A percentile compares a stretch with the other conserved stretches of the same genome.
Evolutionary conservation across 92 coral and sea anemone species (phyloP).

Genomic region (Parazoanthus atlanticus): DNA sequence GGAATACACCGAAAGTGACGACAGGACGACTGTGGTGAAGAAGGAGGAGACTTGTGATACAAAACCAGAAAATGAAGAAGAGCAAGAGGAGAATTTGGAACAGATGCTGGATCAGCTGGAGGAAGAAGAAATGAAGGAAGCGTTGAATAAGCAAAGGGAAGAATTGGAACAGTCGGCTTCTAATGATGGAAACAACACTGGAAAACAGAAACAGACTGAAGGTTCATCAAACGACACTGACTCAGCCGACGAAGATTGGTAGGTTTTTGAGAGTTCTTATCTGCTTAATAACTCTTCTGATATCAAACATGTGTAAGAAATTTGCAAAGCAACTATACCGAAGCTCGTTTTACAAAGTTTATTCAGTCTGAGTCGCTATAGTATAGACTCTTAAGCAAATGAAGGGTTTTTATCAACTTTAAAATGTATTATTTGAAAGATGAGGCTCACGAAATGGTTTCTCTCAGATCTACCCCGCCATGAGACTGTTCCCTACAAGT

Average conservation of each 20-base stretch:
- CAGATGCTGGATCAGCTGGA: not conserved
- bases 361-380: too few species aligned
- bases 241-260: not conserved
- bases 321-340: too few species aligned
- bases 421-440: too few species aligned
- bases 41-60: not conserved
- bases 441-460: too few species aligned
- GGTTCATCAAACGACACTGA: not conserved
- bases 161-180: not conserved
- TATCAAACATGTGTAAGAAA: too few species aligned
- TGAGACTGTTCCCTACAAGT: too few species aligned
- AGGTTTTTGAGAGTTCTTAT: not conserved
- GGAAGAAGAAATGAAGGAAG: not conserved
- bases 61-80: not conserved
- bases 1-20: not conserved
- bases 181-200: not conserved
- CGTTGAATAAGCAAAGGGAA: not conserved
- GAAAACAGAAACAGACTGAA: not conserved
- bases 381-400: too few species aligned
- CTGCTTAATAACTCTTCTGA: not conserved
- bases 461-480: too few species aligned
- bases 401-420: too few species aligned
- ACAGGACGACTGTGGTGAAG: not conserved
- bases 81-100: not conserved
- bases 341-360: too few species aligned